Evolutionary conservation across 2,888 invertebrate species (phyloP), one percentile per base, ranked within the genome.

Genomic region (Dynastes maya): DNA sequence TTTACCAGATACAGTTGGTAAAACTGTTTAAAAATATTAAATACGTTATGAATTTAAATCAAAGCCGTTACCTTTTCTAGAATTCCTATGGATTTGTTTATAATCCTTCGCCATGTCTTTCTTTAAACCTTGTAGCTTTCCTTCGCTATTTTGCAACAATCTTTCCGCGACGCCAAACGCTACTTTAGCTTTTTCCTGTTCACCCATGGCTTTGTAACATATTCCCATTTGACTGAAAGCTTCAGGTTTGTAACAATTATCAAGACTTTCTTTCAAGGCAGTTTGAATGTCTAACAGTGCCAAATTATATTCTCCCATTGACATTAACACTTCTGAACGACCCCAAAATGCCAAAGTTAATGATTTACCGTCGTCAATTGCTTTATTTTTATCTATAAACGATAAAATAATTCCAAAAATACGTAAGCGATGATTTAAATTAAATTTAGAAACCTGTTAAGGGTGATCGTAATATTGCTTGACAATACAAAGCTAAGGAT

Each of bases 381-480:
- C 77, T 37, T 78, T 81, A 76, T 84, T 83, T 80, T 83, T 82
- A 29, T 85, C 86, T 87, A 80, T 75, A 79, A 76, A 11, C 16
- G n/a, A n/a, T 45, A 9, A 67, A 49, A 75, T 63, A 37, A 13
- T 70, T 22, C 16, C n/a, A 16, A 63, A 40, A 61, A n/a, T 67
- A 11, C 16, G 37, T 64, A 65, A 13, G 16, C 13, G n/a, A 37
- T 27, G 6, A 27, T 11, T 16, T 4, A n/a, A n/a, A 27, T 68
- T 61, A 72, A 63, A 63, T 29, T 27, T 13, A 63, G 27, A 37
- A 63, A 55, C 94, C 93, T 83, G 91, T 91, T 82, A 89, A 87
- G 0, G 95, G 95, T 0, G 95, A 94, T 79, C 94, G 90, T 40
- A 95, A 89, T 5, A 96, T 92, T 13, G 94, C 94, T 86, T 95